Base-by-base conservation (phyloP, 2,113 vertebrate genomes). In the Melanostigma gelatinosum region DNA sequence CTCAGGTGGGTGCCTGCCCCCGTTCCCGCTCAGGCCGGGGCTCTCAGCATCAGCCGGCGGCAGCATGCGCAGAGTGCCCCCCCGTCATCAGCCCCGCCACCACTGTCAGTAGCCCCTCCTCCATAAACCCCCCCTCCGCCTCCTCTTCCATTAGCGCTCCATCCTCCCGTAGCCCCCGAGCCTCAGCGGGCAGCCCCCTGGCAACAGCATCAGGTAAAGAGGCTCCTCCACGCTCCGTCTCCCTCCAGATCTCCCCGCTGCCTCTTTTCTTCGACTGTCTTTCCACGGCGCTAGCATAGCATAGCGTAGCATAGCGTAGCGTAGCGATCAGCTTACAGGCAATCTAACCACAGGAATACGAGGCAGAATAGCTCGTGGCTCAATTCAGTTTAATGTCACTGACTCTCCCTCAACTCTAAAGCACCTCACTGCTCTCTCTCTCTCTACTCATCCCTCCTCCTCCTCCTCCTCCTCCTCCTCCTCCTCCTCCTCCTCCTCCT, bases 131-230 rank as follows among this genome's bases (percentile, higher is more conserved):
- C 80, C 79, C 88, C 72, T 83, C 84, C 91, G 79, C 80, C 82
- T 83, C 88, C 87, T 87, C 86, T 32, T 92, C 83, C 93, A 91
- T 96, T 98, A 97, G 96, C 93, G 93, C 96, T 95, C 94, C 97
- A 96, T 96, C 95, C 95, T 96, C 96, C 96, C 92, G 94, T 99
- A 98, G 95, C 92, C 93, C 97, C 95, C 91, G 96, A 94, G 95
- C 96, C 95, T 96, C 95, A 94, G 95, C 95, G 95, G 96, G 96
- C 96, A 97, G 96, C 95, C 96, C 96, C 95, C 96, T 98, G 98
- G 98, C 97, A 98, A 96, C 97, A 98, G 97, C 98, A 96, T 98
- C 98, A 99, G 98, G 98, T 99, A 99, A 99, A 96, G 95, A 95
- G 96, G 94, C 96, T 91, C 94, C 88, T 91, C 94, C 87, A 29